These are phyloP conservation scores for Disparrhopalites patrizii DNA, from an alignment of 2,888 invertebrate species.

Conservation along the genomic window DNA sequence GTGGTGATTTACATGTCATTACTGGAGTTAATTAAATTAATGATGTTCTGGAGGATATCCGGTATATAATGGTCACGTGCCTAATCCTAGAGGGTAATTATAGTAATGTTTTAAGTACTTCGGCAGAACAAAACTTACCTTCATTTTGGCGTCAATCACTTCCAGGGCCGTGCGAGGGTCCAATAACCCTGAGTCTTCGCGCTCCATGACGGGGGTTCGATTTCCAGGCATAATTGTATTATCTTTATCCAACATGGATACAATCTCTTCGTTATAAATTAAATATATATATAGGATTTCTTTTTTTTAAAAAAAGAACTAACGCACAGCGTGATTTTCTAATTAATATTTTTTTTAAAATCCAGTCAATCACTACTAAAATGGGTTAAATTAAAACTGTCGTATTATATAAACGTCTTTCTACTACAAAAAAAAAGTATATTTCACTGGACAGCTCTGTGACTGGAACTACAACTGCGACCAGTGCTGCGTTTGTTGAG, in stretches of 20 bases:
- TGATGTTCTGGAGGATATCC: not conserved
- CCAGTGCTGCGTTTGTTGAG: conserved; percentile 11
- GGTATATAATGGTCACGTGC: not conserved
- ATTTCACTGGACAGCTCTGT: too few species aligned
- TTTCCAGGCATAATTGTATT: not conserved
- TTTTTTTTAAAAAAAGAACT: not conserved
- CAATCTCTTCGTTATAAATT: not conserved
- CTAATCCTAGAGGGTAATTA: not conserved
- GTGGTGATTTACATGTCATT: not conserved
- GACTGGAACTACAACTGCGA: conserved; percentile 11
- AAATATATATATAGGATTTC: not conserved
- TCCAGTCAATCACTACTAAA: too few species aligned
- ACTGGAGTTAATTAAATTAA: not conserved
- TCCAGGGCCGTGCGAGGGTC: conserved; percentile 5
- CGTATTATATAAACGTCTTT: not conserved
- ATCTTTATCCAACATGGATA: too few species aligned
- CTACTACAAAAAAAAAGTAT: not conserved
- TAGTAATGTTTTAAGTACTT: not conserved
- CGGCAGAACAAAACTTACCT: not conserved
- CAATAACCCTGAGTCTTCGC: not conserved
- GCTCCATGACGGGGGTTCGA: not conserved
- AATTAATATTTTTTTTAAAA: too few species aligned
- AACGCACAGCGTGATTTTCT: not conserved
- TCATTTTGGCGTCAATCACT: conserved; percentile 17
- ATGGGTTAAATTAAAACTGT: not conserved